phyloP scores from a whole-genome alignment of 2,797 vertebrate genomes.

The Aulostomus chinensis region DNA sequence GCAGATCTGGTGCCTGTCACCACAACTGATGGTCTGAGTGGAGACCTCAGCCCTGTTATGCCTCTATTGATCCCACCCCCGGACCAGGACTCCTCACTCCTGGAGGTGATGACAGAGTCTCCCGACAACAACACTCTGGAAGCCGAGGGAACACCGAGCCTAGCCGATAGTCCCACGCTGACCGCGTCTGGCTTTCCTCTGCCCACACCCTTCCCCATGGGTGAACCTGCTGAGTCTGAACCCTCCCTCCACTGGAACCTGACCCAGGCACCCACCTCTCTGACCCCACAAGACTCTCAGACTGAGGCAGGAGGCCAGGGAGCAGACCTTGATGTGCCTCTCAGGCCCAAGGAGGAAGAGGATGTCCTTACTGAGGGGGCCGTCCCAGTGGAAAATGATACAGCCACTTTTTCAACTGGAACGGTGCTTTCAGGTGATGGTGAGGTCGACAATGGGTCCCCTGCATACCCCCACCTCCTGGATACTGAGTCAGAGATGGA shows the following conservation, averaged over 20 bases:
- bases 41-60: conserved; percentile 34
- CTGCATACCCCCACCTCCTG: conserved; percentile 83
- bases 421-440: conserved; percentile 93
- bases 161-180: conserved; percentile 60
- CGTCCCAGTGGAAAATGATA: conserved; percentile 82
- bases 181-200: conserved; percentile 35
- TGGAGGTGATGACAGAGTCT: conserved; percentile 53
- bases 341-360: conserved; percentile 71
- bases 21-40: conserved; percentile 30
- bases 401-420: conserved; percentile 85
- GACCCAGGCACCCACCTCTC: conserved; percentile 36
- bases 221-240: conserved; percentile 53
- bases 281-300: conserved; percentile 35
- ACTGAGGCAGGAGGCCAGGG: conserved; percentile 30
- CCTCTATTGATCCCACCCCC: conserved; percentile 44
- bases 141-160: conserved; percentile 13
- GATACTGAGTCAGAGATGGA: conserved; percentile 86
- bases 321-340: conserved; percentile 66
- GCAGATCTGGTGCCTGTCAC: conserved; percentile 45
- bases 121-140: conserved; percentile 50
- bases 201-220: conserved; percentile 57
- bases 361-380: conserved; percentile 21
- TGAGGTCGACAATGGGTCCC: conserved; percentile 82
- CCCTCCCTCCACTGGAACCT: conserved; percentile 27
- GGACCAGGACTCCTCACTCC: conserved; percentile 30